Conservation (phyloP, 2,797 vertebrate species). For the Gymnodraco acuticeps region DNA sequence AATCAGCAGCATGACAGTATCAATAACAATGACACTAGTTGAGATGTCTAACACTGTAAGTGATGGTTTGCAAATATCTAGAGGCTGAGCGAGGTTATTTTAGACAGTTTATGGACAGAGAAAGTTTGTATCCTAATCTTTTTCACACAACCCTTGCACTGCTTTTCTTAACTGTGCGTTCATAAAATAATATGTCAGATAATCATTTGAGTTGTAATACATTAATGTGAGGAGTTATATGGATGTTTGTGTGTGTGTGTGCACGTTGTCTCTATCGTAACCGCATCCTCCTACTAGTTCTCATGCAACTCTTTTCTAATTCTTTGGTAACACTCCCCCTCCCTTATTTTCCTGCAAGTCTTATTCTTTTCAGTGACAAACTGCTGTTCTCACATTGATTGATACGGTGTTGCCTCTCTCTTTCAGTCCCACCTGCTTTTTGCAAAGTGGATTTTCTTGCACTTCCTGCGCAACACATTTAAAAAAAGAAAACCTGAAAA, state of each 20-base stretch:
- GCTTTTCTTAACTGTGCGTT: not conserved
- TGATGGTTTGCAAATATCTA: conserved; percentile 8
- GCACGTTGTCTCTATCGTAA: not conserved
- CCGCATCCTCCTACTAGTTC: conserved; percentile 9
- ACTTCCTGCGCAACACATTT: not conserved
- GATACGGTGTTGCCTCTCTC: not conserved
- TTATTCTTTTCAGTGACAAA: conserved; percentile 2
- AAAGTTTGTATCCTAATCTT: not conserved
- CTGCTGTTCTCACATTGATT: not conserved
- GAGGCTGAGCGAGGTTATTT: not conserved
- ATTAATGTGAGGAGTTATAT: conserved; percentile 12
- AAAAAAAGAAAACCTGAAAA: too few relatives aligned
- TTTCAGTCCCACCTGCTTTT: not conserved
- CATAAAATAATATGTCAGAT: not conserved
- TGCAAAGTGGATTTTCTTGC: not conserved
- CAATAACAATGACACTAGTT: conserved; percentile 8
- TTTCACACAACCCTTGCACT: not conserved
- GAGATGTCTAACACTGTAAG: not conserved
- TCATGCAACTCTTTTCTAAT: conserved; percentile 17
- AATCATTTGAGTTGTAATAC: not conserved
- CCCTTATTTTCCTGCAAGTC: not conserved
- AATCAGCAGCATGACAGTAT: conserved; percentile 16
- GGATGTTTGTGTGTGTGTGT: not conserved
- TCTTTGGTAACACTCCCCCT: conserved; percentile 15
- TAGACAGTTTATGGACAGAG: not conserved